Base-by-base conservation (phyloP, 2,113 vertebrate genomes). In the Equus przewalskii region DNA sequence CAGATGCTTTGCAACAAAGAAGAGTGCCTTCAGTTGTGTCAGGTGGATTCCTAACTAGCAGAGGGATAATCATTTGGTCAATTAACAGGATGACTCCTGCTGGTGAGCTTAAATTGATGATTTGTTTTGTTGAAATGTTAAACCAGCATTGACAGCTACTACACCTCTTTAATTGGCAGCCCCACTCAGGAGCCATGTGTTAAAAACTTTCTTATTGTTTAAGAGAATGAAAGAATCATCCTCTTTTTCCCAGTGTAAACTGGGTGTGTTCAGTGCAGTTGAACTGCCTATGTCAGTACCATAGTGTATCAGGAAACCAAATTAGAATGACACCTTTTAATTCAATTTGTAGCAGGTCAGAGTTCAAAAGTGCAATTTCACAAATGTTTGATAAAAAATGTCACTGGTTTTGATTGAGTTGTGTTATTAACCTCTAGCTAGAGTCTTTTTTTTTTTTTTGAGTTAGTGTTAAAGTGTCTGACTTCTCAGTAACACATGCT, bases 311-410 rank as follows among this genome's bases (percentile, higher is more conserved):
- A 36, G 88, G 82, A 98, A 93, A 97, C 33, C 82, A 96, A 97
- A 97, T 87, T 90, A 97, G 79, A 97, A 98, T 14, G 62, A 7
- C 18, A 67, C 80, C 30, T 97, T 92, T 96, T 98, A 94, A 96
- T 97, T 97, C 94, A 86, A 62, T 98, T 96, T 97, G 94, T 95
- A 92, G 86, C 44, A 92, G 89, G 91, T 96, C 36, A 84, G 26
- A 97, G 75, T 98, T 98, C 95, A 97, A 98, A 97, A 97, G 44
- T 89, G 41, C 46, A 93, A 36, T 96, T 98, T 98, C 91, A 92
- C 26, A 97, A 97, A 91, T 41, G 41, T 96, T 98, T 97, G 91
- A 96, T 97, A 96, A 97, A 97, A 85, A 96, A 92, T 49, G n/a
- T 88, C 78, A 94, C 64, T 93, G 80, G 69, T 96, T 76, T 95